Base-by-base conservation (phyloP, 2,888 invertebrate genomes). In the Andrena haemorrhoa region DNA sequence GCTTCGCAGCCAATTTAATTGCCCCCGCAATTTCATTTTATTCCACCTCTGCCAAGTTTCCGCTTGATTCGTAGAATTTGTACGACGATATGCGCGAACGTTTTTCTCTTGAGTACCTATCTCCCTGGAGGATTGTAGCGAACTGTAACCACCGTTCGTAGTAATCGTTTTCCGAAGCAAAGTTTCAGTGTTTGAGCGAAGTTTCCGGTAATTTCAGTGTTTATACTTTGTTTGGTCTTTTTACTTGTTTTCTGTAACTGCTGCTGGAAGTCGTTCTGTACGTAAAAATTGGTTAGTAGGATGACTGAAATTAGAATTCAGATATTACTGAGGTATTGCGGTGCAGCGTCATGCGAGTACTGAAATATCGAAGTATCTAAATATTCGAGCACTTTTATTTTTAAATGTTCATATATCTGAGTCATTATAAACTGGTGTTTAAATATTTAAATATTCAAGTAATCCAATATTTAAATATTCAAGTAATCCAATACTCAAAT, bases 1-100 rank as follows among this genome's bases (percentile, higher is more conserved):
- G 31, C 35, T 23, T 16, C 6, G 20, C 31, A 29, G 10, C 4
- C 35, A 35, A 47, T 71, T 75, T 71, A 70, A 71, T 75, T 71
- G 41, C 29, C 1, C 12, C 16, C 33, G 33, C 51, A 70, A 75
- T 60, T 16, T 26, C 26, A 16, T 33, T 70, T 31, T 51, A n/a
- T 51, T 10, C 10, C 16, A 12, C n/a, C 23, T 10, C 10, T 29
- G 4, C n/a, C 2, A 20, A 12, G 29, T 16, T 26, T 12, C 29
- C 26, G 58, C 5, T 6, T 12, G 4, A 29, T 6, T 20, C 12
- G 70, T n/a, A n/a, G 20, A 29, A 12, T 47, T 41, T 23, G 2
- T 12, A 6, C 58, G 10, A 16, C 16, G 5, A n/a, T 29, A 10
- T 56, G 10, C 7, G 12, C 35, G 4, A 2, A 10, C 41, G 29